Percentiles rank a stretch among this genome's conserved stretches.
Evolutionary conservation across 2,113 vertebrate species (phyloP).

Genomic region (Coptodon bakossiorum): DNA sequence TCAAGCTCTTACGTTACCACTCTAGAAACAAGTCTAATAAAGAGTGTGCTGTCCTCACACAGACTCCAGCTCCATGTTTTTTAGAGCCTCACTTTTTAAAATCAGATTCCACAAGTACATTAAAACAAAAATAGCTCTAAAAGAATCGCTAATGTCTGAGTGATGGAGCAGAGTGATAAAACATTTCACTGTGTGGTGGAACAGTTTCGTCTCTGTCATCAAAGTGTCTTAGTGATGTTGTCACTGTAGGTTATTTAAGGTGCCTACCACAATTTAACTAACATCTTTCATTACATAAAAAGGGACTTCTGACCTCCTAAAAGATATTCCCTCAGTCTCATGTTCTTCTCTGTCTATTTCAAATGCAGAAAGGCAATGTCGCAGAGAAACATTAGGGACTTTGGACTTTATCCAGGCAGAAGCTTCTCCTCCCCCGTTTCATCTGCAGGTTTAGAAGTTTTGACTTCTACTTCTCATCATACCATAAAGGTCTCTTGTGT

Average conservation of each 20-base stretch:
- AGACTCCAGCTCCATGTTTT: not conserved
- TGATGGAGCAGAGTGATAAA: not conserved
- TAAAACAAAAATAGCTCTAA: slow-evolving; percentile 4
- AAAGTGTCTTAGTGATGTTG: not conserved
- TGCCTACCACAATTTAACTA: not conserved
- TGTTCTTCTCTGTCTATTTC: not conserved
- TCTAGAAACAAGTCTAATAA: not conserved
- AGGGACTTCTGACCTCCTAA: not conserved
- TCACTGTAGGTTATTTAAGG: not conserved
- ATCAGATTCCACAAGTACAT: not conserved
- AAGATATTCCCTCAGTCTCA: not conserved
- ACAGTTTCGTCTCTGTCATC: not conserved
- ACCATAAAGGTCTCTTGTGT: not conserved
- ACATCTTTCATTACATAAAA: not conserved
- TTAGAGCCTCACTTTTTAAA: not conserved
- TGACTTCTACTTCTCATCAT: slow-evolving; percentile 20
- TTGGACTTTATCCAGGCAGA: not conserved
- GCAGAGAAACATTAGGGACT: not conserved
- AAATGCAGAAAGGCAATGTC: not conserved
- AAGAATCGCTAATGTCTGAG: not conserved
- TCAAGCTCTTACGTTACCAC: not conserved
- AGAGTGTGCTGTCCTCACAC: not conserved
- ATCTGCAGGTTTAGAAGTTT: slow-evolving; percentile 24
- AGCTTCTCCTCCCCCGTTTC: not conserved
- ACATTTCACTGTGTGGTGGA: not conserved